Evolutionary conservation across 1,140 invertebrate genomes (phyloP).

Genomic region (Bombus waltoni): DNA sequence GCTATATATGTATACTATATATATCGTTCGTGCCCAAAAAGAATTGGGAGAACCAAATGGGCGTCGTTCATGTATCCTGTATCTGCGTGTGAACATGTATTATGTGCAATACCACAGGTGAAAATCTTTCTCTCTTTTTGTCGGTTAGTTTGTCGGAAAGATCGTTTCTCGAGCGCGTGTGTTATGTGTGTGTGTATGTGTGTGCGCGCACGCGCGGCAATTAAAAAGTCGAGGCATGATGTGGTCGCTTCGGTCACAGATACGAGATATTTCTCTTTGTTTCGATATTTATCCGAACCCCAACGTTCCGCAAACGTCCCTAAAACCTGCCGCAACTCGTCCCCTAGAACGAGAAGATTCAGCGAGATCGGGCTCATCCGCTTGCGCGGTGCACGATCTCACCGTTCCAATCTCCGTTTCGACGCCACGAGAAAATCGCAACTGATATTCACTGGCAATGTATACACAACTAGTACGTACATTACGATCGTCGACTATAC

Average conservation of each 20-base stretch:
- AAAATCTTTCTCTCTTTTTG: background rate
- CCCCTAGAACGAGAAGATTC: background rate
- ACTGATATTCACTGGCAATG: background rate
- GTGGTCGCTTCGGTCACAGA: background rate
- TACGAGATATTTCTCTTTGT: background rate
- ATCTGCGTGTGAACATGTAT: background rate
- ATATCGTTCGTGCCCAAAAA: background rate
- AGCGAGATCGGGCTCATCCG: background rate
- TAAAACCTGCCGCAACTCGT: background rate
- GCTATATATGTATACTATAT: slow-evolving; percentile 9
- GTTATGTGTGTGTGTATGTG: too few species aligned
- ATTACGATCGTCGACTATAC: background rate
- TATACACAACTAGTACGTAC: background rate
- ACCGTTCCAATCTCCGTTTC: background rate
- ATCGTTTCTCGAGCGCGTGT: too few species aligned
- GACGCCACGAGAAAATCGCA: background rate
- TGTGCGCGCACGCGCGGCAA: background rate
- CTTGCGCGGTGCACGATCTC: background rate
- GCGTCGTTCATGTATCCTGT: background rate
- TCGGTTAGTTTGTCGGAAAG: background rate
- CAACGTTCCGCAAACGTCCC: background rate
- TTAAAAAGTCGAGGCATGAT: slow-evolving; percentile 14
- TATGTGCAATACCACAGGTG: background rate
- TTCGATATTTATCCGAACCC: background rate
- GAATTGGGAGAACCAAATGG: background rate